Percentiles rank a stretch among this genome's conserved stretches.
phyloP scores from a whole-genome alignment of 2,888 invertebrate genomes.

The Eupithecia pulchellata region DNA sequence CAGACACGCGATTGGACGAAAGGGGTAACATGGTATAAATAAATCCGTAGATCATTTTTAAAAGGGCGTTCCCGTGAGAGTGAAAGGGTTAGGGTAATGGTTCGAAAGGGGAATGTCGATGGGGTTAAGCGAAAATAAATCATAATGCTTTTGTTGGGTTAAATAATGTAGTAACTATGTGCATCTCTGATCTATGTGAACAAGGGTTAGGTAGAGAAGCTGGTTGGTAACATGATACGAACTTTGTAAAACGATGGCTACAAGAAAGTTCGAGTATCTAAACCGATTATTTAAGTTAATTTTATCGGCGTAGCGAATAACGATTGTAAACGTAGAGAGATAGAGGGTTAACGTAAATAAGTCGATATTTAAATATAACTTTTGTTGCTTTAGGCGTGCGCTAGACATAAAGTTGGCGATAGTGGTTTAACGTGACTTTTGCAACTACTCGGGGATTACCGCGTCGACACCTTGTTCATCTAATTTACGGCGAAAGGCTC shows the following conservation, averaged over 20 bases:
- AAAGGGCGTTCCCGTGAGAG: slow-evolving; percentile 64
- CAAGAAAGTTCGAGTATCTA: not conserved
- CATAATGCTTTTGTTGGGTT: slow-evolving; percentile 42
- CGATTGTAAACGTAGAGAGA: slow-evolving; percentile 24
- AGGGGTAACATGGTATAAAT: slow-evolving; percentile 68
- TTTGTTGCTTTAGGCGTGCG: slow-evolving; percentile 70
- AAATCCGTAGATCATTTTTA: slow-evolving; percentile 64
- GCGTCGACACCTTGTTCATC: slow-evolving; percentile 69
- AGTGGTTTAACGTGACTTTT: slow-evolving; percentile 68
- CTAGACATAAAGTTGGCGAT: slow-evolving; percentile 58
- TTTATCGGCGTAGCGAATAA: slow-evolving; percentile 8
- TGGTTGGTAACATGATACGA: not conserved
- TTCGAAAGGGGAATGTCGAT: slow-evolving; percentile 59
- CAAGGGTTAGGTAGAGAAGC: not conserved
- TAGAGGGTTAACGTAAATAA: slow-evolving; percentile 59
- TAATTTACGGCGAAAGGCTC: slow-evolving; percentile 69
- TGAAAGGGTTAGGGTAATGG: slow-evolving; percentile 73
- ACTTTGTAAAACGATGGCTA: not conserved
- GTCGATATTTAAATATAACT: slow-evolving; percentile 73
- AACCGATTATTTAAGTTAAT: not conserved
- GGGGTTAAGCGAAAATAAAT: slow-evolving; percentile 62
- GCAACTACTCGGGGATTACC: slow-evolving; percentile 68
- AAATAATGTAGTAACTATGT: slow-evolving; percentile 26
- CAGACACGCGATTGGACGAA: slow-evolving; percentile 68
- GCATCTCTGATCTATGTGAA: not conserved